A percentile compares a stretch with the other conserved stretches of the same genome.
Evolutionary conservation across 2,888 invertebrate species (phyloP).

Genomic region (Xanthia icteritia): DNA sequence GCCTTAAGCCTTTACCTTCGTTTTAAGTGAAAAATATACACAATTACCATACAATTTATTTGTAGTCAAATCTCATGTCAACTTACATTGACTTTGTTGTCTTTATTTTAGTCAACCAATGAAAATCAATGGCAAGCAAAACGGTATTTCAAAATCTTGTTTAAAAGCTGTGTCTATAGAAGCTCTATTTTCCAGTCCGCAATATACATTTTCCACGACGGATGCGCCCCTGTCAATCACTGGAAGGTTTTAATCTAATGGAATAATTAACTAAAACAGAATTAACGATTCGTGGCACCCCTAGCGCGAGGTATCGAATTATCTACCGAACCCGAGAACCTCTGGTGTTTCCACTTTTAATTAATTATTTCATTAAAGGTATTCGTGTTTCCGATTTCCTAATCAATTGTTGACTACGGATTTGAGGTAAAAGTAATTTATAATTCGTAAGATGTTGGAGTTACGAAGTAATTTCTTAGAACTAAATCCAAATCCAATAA

Average conservation of each 20-base stretch:
- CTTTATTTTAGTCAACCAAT: too few relatives aligned
- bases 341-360: slow-evolving; percentile 25
- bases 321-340: slow-evolving; percentile 12
- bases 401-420: slow-evolving; percentile 19
- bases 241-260: slow-evolving; percentile 4
- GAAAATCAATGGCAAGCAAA: background rate
- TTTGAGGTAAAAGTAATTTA: slow-evolving; percentile 20
- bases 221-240: slow-evolving; percentile 12
- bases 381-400: slow-evolving; percentile 24
- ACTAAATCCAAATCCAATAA: background rate
- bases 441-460: background rate
- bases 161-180: background rate
- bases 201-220: background rate
- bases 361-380: slow-evolving; percentile 50
- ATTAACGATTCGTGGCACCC: slow-evolving; percentile 23
- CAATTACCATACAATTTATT: too few relatives aligned
- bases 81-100: too few relatives aligned
- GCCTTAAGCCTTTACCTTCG: too few relatives aligned
- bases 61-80: too few relatives aligned
- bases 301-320: slow-evolving; percentile 33
- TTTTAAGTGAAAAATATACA: too few relatives aligned
- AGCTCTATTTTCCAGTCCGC: background rate
- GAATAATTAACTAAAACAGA: slow-evolving; percentile 54
- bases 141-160: background rate
- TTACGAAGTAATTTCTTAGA: background rate